Evolutionary conservation across 2,888 invertebrate genomes (phyloP).

Genomic region (Drosophila pegasa): DNA sequence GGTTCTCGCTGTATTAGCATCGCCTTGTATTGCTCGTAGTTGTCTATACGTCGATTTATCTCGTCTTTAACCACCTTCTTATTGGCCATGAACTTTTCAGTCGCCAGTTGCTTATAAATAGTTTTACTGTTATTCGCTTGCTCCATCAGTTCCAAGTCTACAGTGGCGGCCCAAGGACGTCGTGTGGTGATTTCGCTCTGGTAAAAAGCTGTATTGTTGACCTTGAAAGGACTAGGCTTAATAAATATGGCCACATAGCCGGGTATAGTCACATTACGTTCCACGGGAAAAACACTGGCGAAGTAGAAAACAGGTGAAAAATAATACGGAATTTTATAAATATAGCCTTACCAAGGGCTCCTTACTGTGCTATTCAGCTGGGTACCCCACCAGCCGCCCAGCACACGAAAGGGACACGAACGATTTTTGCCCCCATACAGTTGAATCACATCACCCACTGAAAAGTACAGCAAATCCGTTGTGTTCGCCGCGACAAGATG

Average conservation of each 20-base stretch:
- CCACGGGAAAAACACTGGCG: slow-evolving; percentile 60
- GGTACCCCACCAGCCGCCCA: slow-evolving; percentile 63
- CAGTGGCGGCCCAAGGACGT: slow-evolving; percentile 55
- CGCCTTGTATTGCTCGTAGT: too few species aligned
- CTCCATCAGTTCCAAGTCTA: slow-evolving; percentile 17
- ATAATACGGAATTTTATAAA: too few species aligned
- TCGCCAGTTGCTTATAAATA: not conserved
- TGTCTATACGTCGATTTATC: slow-evolving; percentile 9
- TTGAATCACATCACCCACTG: slow-evolving; percentile 56
- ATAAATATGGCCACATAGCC: slow-evolving; percentile 65
- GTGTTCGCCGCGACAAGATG: slow-evolving; percentile 59
- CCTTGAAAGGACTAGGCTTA: slow-evolving; percentile 53
- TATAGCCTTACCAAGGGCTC: slow-evolving; percentile 38
- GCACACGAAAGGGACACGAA: slow-evolving; percentile 49
- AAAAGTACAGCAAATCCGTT: slow-evolving; percentile 56
- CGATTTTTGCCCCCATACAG: slow-evolving; percentile 50
- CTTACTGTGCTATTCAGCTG: not conserved
- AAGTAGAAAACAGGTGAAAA: not conserved
- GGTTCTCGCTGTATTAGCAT: too few species aligned
- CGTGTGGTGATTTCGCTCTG: slow-evolving; percentile 46
- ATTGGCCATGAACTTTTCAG: not conserved
- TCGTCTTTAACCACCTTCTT: slow-evolving; percentile 36
- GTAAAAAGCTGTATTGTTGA: slow-evolving; percentile 60
- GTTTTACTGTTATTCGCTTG: not conserved
- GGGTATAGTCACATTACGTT: slow-evolving; percentile 45